A percentile compares a stretch with the other conserved stretches of the same genome.
Evolutionary conservation across 2,113 vertebrate genomes (phyloP).

Genomic region (Brienomyrus brachyistius): DNA sequence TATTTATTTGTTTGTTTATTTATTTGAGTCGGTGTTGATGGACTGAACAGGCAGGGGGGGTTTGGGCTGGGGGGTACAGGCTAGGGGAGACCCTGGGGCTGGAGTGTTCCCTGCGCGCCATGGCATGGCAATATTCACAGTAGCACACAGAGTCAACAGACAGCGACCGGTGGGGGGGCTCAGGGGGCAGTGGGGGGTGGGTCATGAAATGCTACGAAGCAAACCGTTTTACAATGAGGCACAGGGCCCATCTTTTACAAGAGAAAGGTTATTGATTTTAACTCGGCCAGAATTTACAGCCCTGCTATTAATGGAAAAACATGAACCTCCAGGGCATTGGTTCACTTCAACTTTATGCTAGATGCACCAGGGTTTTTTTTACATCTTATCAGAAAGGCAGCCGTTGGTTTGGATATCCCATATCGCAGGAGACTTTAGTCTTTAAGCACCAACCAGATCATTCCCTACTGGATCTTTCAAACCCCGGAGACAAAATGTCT

Average conservation of each 20-base stretch:
- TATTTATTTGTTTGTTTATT: background rate
- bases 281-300: slow-evolving; percentile 29
- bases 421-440: background rate
- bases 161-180: background rate
- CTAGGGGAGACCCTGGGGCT: background rate
- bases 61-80: background rate
- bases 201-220: background rate
- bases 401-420: background rate
- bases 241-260: slow-evolving; percentile 16
- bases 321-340: slow-evolving; percentile 17
- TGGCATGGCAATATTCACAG: background rate
- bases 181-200: background rate
- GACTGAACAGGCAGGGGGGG: background rate
- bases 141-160: background rate
- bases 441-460: background rate
- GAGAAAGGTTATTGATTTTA: slow-evolving; percentile 29
- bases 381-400: background rate
- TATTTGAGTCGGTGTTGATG: background rate
- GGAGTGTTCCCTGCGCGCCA: background rate
- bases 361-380: background rate
- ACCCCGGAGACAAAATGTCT: background rate
- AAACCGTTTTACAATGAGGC: background rate
- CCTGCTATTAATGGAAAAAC: slow-evolving; percentile 26
- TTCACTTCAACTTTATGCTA: slow-evolving; percentile 5
- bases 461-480: background rate